Evolutionary conservation across 2,797 vertebrate genomes (phyloP).

Genomic region (Chiloscyllium punctatum): DNA sequence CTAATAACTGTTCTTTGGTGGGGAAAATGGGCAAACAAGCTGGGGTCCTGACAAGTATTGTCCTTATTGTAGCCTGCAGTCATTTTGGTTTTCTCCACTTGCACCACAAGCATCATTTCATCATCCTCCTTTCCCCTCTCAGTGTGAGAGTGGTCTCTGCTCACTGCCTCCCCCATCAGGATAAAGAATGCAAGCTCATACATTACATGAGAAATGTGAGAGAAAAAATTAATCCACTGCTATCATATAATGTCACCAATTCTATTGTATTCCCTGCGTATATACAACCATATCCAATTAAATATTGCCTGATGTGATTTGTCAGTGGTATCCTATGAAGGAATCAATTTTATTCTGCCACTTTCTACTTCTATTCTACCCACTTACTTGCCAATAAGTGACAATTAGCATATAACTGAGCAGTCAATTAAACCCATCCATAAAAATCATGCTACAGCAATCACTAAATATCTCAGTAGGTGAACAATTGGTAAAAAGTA

Average conservation of each 20-base stretch:
- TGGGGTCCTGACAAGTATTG: not conserved
- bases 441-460: not conserved
- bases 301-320: not conserved
- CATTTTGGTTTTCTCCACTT: not conserved
- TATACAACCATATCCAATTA: not conserved
- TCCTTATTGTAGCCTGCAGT: not conserved
- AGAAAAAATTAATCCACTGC: not conserved
- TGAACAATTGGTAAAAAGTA: not conserved
- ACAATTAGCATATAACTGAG: not conserved
- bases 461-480: not conserved
- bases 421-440: not conserved
- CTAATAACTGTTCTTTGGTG: not conserved
- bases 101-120: not conserved
- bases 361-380: not conserved
- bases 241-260: not conserved
- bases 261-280: not conserved
- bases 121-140: not conserved
- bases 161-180: not conserved
- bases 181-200: not conserved
- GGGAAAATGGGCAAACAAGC: not conserved
- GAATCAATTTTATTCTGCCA: not conserved
- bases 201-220: not conserved
- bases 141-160: not conserved
- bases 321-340: not conserved
- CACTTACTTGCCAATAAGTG: not conserved